Evolutionary conservation across 2,113 vertebrate species (phyloP), one percentile per base, ranked within the genome.

Genomic region (Verasper variegatus): DNA sequence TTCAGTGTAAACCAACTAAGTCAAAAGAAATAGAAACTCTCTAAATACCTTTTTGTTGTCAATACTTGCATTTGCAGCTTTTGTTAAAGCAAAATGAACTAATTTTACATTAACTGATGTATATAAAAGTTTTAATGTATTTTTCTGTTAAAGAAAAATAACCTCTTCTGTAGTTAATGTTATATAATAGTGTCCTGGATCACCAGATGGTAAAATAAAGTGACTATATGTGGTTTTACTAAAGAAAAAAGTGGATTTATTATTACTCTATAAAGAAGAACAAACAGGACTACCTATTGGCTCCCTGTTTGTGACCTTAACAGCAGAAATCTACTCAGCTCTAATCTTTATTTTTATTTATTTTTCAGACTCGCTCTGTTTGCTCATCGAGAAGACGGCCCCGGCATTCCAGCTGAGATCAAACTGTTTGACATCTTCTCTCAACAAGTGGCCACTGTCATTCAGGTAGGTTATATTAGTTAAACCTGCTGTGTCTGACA

Each of bases 371-470:
- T 99, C 56, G 98, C 98, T 80, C 94, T 99, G 86, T 99, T 99
- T 91, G 98, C 98, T 78, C 97, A 99, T 90, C 95, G 98, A 94
- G 98, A 99, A 90, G 98, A 99, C 70, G 98, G 98, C 21, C 98
- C 98, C 23, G 98, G 98, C 21, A 99, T 99, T 76, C 98, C 98
- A 65, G 93, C 97, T 51, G 98, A 99, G 85, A 99, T 99, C 88
- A 99, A 99, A 86, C 94, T 99, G 5, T 99, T 99, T 88, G 98
- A 99, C 89, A 99, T 99, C 87, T 99, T 99, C 93, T 99, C 98
- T 67, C 98, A 99, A 84, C 98, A 99, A 88, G 98, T 98, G 86
- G 98, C 98, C 76, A 99, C 98, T 26, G 98, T 99, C 75, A 99
- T 99, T 88, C 97, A 99, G 93, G 98, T 99, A 21, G 5, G 20